These are phyloP conservation scores for Nannoperca australis DNA, from an alignment of 2,797 vertebrate genomes.

Conservation along the genomic window DNA sequence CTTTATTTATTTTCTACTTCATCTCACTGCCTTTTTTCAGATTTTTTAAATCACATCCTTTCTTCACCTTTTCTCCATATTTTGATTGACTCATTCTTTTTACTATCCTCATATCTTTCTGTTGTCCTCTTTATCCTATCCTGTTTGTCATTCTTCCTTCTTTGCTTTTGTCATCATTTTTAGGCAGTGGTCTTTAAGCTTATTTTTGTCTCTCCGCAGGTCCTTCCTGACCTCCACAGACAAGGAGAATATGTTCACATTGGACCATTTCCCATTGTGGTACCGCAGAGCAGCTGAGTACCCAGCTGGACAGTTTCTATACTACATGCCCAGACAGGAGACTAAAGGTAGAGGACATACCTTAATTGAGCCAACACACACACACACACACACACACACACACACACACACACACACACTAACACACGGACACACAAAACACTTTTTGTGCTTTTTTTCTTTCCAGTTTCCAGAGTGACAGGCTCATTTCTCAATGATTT, in stretches of 20 bases:
- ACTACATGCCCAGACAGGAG: slow-evolving; percentile 88
- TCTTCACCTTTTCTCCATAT: neutral
- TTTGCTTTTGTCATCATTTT: slow-evolving; percentile 9
- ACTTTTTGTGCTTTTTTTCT: slow-evolving; percentile 28
- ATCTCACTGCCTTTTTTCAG: neutral
- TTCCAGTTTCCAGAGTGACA: slow-evolving; percentile 21
- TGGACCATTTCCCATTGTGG: slow-evolving; percentile 97
- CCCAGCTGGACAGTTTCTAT: slow-evolving; percentile 91
- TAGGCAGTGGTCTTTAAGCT: neutral
- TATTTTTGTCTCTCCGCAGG: slow-evolving; percentile 80
- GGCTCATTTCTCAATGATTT: slow-evolving; percentile 6
- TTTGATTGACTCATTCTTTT: neutral
- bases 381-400: slow-evolving; percentile 26
- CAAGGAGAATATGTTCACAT: slow-evolving; percentile 93
- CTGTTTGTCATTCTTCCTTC: neutral
- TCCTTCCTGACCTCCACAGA: slow-evolving; percentile 91
- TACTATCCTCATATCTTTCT: neutral
- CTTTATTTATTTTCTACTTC: neutral
- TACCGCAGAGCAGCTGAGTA: slow-evolving; percentile 93
- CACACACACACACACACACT: slow-evolving; percentile 7
- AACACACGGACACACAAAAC: neutral
- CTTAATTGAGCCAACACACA: slow-evolving; percentile 20
- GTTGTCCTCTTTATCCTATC: neutral
- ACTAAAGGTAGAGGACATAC: slow-evolving; percentile 84
- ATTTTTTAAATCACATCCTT: neutral